phyloP scores from a whole-genome alignment of 1,140 invertebrate genomes.

The Drosophila simulans region DNA sequence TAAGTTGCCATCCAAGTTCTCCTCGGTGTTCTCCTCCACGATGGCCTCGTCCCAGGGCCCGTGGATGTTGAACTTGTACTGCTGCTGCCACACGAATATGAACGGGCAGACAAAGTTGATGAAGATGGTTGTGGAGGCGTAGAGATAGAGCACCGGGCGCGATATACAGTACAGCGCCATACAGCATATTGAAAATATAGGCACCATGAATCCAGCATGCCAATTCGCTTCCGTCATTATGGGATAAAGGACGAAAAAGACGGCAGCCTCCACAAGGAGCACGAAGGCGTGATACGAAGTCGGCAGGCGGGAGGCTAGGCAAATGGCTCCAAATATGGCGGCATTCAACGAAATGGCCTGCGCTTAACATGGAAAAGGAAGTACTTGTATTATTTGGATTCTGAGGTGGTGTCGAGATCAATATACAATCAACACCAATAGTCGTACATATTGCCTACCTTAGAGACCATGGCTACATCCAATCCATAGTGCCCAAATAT shows the following conservation, averaged over 20 bases:
- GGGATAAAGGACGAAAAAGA: slow-evolving; percentile 95
- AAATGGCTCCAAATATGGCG: slow-evolving; percentile 96
- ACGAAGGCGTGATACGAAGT: slow-evolving; percentile 95
- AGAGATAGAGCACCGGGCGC: slow-evolving; percentile 86
- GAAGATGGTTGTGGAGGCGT: slow-evolving; percentile 87
- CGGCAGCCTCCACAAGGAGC: slow-evolving; percentile 92
- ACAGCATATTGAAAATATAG: slow-evolving; percentile 67
- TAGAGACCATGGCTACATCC: slow-evolving; percentile 91
- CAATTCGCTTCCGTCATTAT: slow-evolving; percentile 89
- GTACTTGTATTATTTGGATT: background rate
- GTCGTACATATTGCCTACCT: slow-evolving; percentile 65
- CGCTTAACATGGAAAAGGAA: background rate
- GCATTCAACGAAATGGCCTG: slow-evolving; percentile 93
- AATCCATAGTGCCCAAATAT: slow-evolving; percentile 96
- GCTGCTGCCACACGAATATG: slow-evolving; percentile 92
- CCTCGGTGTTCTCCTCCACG: slow-evolving; percentile 86
- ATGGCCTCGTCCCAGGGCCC: slow-evolving; percentile 98
- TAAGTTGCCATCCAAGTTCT: slow-evolving; percentile 77
- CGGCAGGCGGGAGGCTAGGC: slow-evolving; percentile 95
- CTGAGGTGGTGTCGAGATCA: too few species aligned
- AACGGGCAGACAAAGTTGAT: slow-evolving; percentile 91
- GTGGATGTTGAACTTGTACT: slow-evolving; percentile 96
- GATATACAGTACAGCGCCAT: slow-evolving; percentile 87
- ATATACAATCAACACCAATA: too few species aligned
- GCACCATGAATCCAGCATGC: slow-evolving; percentile 70